phyloP scores from a whole-genome alignment of 2,797 vertebrate species.

The Triplophysa yarkandensis region DNA sequence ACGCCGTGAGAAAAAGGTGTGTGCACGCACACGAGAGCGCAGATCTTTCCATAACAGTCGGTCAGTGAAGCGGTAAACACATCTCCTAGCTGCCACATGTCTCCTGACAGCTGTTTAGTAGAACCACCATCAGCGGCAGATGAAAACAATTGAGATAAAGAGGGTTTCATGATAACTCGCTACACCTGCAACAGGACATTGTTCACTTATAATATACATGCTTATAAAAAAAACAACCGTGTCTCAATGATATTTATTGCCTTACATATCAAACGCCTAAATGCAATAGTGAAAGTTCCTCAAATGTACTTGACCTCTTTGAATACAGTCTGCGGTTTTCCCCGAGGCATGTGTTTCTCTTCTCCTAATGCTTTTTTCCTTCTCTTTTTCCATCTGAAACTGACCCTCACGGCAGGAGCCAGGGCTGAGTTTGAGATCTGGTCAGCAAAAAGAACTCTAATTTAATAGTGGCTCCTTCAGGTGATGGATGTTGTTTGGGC shows the following conservation, averaged over 20 bases:
- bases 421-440: conserved; percentile 9
- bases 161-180: neutral
- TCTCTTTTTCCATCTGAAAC: neutral
- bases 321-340: neutral
- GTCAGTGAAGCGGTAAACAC: conserved; percentile 25
- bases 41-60: conserved; percentile 6
- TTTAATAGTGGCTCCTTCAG: neutral
- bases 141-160: neutral
- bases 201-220: neutral
- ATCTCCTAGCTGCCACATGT: conserved; percentile 31
- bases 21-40: neutral
- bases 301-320: neutral
- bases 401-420: neutral
- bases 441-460: conserved; percentile 47
- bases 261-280: neutral
- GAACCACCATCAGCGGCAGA: conserved; percentile 20
- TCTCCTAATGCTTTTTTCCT: conserved; percentile 18
- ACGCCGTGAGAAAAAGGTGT: conserved; percentile 5
- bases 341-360: neutral
- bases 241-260: neutral
- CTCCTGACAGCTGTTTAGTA: conserved; percentile 46
- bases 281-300: neutral
- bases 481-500: conserved; percentile 43
- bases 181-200: neutral
- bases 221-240: neutral